Percentiles rank a stretch among this genome's conserved stretches.
Conservation (phyloP, 2,797 vertebrate species). For the Micrastur ruficollis region DNA sequence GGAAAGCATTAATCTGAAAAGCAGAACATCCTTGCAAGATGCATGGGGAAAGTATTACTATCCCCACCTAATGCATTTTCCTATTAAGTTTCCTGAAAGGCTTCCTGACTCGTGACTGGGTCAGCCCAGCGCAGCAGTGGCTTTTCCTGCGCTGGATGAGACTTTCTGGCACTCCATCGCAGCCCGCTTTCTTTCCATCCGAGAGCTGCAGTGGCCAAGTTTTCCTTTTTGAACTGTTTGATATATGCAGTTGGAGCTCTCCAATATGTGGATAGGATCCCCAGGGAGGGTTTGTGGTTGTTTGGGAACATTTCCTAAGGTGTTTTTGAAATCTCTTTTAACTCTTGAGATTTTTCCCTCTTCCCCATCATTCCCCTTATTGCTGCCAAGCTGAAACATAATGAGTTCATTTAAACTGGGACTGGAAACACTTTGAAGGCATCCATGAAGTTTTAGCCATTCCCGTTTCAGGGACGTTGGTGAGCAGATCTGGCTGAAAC, state of each 20-base stretch:
- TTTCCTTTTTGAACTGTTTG: background rate
- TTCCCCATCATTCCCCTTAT: background rate
- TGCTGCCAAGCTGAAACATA: conserved; percentile 23
- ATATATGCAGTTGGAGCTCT: background rate
- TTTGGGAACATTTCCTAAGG: conserved; percentile 44
- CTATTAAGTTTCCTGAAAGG: conserved; percentile 7
- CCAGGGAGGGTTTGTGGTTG: conserved; percentile 1
- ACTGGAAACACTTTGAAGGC: background rate
- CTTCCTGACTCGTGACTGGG: background rate
- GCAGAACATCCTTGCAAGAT: background rate
- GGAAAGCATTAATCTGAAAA: background rate
- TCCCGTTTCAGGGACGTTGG: background rate
- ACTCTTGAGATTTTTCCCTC: background rate
- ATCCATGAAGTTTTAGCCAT: background rate
- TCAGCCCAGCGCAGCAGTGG: background rate
- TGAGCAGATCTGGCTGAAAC: background rate
- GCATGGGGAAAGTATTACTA: background rate
- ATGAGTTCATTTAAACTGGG: background rate
- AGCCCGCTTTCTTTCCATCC: background rate
- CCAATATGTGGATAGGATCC: background rate
- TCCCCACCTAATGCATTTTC: background rate
- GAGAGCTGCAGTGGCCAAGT: background rate
- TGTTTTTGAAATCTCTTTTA: conserved; percentile 51
- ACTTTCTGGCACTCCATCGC: background rate
- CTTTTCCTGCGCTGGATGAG: background rate